Percentiles rank a stretch among this genome's conserved stretches.
Conservation (phyloP, 2,888 invertebrate genomes). For the Gastracanthus pulcherrimus region DNA sequence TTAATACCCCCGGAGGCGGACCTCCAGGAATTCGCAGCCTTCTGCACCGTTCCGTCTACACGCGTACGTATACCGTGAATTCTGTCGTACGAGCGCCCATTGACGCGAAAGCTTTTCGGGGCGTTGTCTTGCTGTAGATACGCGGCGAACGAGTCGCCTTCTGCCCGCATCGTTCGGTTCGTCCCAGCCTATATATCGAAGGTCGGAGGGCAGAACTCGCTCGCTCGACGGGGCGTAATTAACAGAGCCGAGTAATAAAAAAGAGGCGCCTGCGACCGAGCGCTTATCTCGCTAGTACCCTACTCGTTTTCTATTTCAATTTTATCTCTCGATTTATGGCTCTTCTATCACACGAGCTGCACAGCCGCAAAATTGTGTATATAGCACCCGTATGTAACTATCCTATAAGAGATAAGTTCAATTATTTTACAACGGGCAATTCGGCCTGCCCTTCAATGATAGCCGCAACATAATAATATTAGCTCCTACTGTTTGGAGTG, state of each 20-base stretch:
- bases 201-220: slow-evolving; percentile 36
- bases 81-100: no score
- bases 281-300: not conserved
- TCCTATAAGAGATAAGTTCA: no score
- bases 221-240: slow-evolving; percentile 23
- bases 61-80: no score
- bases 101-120: no score
- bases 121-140: no score
- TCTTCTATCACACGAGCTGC: not conserved
- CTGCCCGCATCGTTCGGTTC: not conserved
- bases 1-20: not conserved
- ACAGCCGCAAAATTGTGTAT: slow-evolving; percentile 3
- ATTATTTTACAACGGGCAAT: no score
- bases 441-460: no score
- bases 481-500: no score
- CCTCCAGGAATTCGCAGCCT: not conserved
- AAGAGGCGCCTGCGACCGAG: slow-evolving; percentile 34
- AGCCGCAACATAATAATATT: no score
- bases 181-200: slow-evolving; percentile 2
- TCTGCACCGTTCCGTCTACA: not conserved
- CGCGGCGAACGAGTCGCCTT: no score
- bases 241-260: slow-evolving; percentile 5
- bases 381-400: no score
- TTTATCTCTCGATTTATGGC: slow-evolving; percentile 52
- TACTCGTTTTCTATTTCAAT: slow-evolving; percentile 37